Evolutionary conservation across 2,113 vertebrate genomes (phyloP), one percentile per base, ranked within the genome.

Genomic region (Panthera tigris): DNA sequence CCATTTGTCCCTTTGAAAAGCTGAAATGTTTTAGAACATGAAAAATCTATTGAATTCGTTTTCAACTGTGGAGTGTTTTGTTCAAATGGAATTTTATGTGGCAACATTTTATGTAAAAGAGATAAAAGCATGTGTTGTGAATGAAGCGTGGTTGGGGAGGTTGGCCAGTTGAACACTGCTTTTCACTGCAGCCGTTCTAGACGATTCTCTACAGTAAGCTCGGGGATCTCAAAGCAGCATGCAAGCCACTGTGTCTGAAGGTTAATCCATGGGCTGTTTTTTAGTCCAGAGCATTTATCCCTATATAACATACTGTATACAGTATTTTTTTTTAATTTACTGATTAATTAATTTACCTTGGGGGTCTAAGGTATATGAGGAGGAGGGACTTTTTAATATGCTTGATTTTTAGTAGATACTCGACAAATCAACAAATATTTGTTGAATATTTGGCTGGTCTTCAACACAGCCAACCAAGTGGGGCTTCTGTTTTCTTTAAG

Each of bases 371-470:
- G 10, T 76, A 14, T 61, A 19, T 74, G 57, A 89, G 41, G 19
- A 27, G 7, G 7, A 82, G 18, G 5, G 11, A 36, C 2, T 12
- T 36, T 96, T 94, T 88, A 33, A 36, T 39, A n/a, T n/a, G 31
- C 31, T 41, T 69, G 18, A 29, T 45, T 36, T 7, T 79, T 73
- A 65, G 41, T 57, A 71, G 23, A 0, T 66, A 39, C 29, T 91
- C 48, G 92, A 74, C 12, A 93, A 96, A 36, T 88, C 69, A 94
- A 74, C 9, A 93, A 96, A 36, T 84, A 33, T 29, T 80, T 90
- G 29, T 57, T 93, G n/a, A 83, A 50, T 84, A 66, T 45, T 45
- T 45, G 45, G 45, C 11, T 39, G 81, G 25, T 71, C 36, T 55
- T n/a, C 48, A 5, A 7, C 33, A 4, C 5, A 61, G 11, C 45